phyloP scores from a whole-genome alignment of 2,888 invertebrate genomes.

The Ariolimax columbianus region DNA sequence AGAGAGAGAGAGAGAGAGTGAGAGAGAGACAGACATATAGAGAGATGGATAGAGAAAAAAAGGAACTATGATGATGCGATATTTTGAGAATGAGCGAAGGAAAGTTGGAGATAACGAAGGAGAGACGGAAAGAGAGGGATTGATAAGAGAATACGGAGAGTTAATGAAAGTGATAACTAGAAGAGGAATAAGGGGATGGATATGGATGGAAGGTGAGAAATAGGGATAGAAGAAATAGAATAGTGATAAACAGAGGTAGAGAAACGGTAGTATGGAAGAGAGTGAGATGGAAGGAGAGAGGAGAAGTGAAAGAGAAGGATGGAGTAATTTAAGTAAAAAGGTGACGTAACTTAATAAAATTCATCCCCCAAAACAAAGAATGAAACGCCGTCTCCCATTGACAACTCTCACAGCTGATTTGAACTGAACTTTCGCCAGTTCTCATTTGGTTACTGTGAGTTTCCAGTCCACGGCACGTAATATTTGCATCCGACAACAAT shows the following conservation, averaged over 20 bases:
- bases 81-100: neutral
- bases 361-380: neutral
- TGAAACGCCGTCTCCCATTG: neutral
- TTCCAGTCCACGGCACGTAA: neutral
- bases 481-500: slow-evolving; percentile 5
- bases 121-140: neutral
- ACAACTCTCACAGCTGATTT: neutral
- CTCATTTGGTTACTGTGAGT: neutral
- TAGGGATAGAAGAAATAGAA: neutral
- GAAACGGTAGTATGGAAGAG: neutral
- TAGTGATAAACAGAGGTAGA: neutral
- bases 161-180: too few species aligned
- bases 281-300: neutral
- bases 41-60: too few species aligned
- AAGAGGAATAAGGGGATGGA: too few species aligned
- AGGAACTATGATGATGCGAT: too few species aligned
- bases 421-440: neutral
- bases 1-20: neutral
- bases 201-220: neutral
- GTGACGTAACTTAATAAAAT: neutral
- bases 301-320: neutral
- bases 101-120: neutral
- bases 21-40: neutral
- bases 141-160: neutral
- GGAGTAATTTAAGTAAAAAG: neutral